Percentiles rank a stretch among this genome's conserved stretches.
Conservation (phyloP, 1,140 invertebrate genomes). For the Diabrotica virgifera region DNA sequence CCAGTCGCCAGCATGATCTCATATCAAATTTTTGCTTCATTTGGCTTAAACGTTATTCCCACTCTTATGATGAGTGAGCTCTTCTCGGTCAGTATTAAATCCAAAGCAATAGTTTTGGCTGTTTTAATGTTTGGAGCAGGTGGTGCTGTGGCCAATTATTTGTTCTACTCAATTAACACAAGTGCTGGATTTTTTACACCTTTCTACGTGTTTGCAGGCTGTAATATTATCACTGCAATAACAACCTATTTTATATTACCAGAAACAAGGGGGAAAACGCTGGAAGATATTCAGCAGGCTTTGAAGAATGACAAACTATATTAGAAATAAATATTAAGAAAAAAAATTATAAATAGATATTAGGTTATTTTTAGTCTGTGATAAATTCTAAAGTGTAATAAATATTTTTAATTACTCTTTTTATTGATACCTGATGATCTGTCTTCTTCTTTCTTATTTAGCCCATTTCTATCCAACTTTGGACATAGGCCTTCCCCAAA, state of each 20-base stretch:
- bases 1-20: constrained; percentile 37
- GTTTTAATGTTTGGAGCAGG: constrained; percentile 26
- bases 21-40: constrained; percentile 30
- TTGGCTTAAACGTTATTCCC: constrained; percentile 36
- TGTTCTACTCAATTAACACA: neutral
- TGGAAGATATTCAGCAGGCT: neutral
- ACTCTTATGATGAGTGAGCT: constrained; percentile 40
- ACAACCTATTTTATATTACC: neutral
- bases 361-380: too few relatives aligned
- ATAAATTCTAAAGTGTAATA: too few relatives aligned
- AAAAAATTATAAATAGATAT: too few relatives aligned
- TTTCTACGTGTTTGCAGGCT: neutral
- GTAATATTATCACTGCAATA: neutral
- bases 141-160: neutral
- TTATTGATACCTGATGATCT: too few relatives aligned
- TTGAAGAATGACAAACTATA: neutral
- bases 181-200: neutral
- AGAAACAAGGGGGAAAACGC: constrained; percentile 1
- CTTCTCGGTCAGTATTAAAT: constrained; percentile 42
- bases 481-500: too few relatives aligned
- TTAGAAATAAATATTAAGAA: too few relatives aligned
- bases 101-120: constrained; percentile 34
- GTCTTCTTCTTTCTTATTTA: too few relatives aligned
- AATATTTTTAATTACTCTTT: too few relatives aligned
- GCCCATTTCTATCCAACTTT: too few relatives aligned